Conservation (phyloP, 2,797 vertebrate genomes). For the Petrocephalus schoutedeni region DNA sequence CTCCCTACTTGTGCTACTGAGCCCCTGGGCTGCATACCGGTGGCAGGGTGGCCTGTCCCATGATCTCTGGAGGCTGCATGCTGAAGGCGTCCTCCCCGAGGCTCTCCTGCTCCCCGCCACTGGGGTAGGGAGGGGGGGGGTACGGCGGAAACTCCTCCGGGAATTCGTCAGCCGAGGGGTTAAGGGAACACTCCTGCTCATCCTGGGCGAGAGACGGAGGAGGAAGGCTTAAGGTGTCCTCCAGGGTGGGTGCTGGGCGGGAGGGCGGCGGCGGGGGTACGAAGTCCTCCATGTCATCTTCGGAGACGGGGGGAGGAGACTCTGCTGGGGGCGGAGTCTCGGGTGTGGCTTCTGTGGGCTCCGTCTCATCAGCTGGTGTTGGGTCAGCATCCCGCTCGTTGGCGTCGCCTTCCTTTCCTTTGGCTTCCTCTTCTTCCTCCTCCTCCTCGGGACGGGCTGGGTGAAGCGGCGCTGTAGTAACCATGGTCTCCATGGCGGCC, state of each 20-base stretch:
- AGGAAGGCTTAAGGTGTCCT: slow-evolving; percentile 44
- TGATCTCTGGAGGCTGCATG: slow-evolving; percentile 89
- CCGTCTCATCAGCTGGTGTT: slow-evolving; percentile 47
- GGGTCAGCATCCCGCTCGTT: background rate
- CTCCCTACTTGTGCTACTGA: background rate
- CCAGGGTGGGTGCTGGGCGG: slow-evolving; percentile 67
- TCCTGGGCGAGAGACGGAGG: slow-evolving; percentile 60
- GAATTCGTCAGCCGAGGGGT: slow-evolving; percentile 68
- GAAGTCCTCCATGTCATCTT: slow-evolving; percentile 50
- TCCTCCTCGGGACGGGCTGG: slow-evolving; percentile 56
- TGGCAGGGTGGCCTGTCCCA: slow-evolving; percentile 81
- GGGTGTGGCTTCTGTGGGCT: slow-evolving; percentile 33
- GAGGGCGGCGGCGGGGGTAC: slow-evolving; percentile 56
- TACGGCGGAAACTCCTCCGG: slow-evolving; percentile 92
- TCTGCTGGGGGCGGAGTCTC: background rate
- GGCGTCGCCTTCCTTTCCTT: background rate
- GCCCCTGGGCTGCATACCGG: slow-evolving; percentile 66
- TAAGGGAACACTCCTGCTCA: slow-evolving; percentile 40
- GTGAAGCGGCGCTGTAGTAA: slow-evolving; percentile 56
- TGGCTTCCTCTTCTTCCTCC: slow-evolving; percentile 41
- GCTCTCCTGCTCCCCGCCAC: slow-evolving; percentile 77
- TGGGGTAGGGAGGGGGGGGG: slow-evolving; percentile 88
- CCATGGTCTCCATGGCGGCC: slow-evolving; percentile 86
- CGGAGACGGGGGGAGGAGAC: slow-evolving; percentile 29
- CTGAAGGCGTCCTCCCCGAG: slow-evolving; percentile 74